Evolutionary conservation across 2,113 vertebrate genomes (phyloP), one percentile per base, ranked within the genome.

Genomic region (Castor canadensis): DNA sequence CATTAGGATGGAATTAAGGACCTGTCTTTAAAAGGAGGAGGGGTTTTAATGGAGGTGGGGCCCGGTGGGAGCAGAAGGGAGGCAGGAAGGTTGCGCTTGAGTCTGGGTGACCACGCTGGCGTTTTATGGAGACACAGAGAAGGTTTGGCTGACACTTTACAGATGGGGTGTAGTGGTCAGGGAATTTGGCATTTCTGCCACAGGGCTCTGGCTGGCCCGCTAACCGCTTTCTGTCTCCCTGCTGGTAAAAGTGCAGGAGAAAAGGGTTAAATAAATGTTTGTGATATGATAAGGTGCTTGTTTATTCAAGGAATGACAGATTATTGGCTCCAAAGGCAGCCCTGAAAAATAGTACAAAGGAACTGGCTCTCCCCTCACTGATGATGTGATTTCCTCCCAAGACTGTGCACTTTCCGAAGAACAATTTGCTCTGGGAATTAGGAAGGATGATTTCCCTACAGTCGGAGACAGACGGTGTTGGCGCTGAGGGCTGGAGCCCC

Each of bases 251-350:
- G 98, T 98, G 97, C 98, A 98, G 98, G 98, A 99, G 99, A 99
- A 99, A 99, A 98, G 99, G 99, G 99, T 99, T 99, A 99, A 99
- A 99, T 99, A 99, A 99, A 99, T 99, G 99, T 99, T 99, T 99
- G 99, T 99, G 99, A 98, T 99, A 99, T 98, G 99, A 99, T 99
- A 99, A 99, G 99, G 99, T 99, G 98, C 98, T 99, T 99, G 99
- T 99, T 99, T 99, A 99, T 99, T 98, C 98, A 98, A 98, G 97
- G 97, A 97, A 98, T 98, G 98, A 98, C 98, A 98, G 98, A 98
- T 98, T 98, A 98, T 98, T 98, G 98, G 98, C 98, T 98, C 98
- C 97, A 95, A 98, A 99, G 98, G 97, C 98, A 98, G 99, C 98
- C 98, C 94, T 98, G 98, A 98, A 98, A 98, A 98, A 98, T 98